A percentile compares a stretch with the other conserved stretches of the same genome.
Evolutionary conservation across 1,140 invertebrate species (phyloP).

Genomic region (Aporrectodea caliginosa): DNA sequence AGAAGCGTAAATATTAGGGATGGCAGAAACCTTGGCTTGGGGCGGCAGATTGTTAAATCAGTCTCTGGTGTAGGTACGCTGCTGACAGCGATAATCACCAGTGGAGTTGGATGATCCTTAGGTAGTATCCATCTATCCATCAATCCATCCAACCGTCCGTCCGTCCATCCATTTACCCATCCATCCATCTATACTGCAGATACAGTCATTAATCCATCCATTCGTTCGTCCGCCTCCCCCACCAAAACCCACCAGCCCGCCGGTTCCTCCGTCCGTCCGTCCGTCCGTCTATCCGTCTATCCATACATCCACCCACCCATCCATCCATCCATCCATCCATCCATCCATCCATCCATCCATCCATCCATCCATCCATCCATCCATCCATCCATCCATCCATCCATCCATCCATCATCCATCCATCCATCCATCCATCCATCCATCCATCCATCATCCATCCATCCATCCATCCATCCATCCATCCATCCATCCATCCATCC

Average conservation of each 20-base stretch:
- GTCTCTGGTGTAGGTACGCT: too few relatives aligned
- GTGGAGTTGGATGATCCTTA: too few relatives aligned
- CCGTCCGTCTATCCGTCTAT: too few relatives aligned
- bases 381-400: slow-evolving; percentile 16
- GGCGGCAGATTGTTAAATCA: too few relatives aligned
- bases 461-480: slow-evolving; percentile 13
- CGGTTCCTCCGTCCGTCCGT: too few relatives aligned
- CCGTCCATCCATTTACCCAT: slow-evolving; percentile 11
- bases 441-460: too few relatives aligned
- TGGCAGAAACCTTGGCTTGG: too few relatives aligned
- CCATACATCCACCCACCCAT: too few relatives aligned
- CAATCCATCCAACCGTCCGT: not conserved
- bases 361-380: slow-evolving; percentile 12
- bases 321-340: slow-evolving; percentile 16
- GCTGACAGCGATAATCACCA: too few relatives aligned
- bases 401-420: too few relatives aligned
- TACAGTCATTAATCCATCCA: slow-evolving; percentile 9
- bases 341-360: slow-evolving; percentile 10
- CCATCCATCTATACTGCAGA: slow-evolving; percentile 8
- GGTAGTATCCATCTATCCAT: not conserved
- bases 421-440: too few relatives aligned
- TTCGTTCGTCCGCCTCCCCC: not conserved
- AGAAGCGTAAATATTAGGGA: too few relatives aligned
- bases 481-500: slow-evolving; percentile 12
- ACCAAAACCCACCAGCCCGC: not conserved